Conservation (phyloP, 2,888 invertebrate species). For the Ctena decussata region DNA sequence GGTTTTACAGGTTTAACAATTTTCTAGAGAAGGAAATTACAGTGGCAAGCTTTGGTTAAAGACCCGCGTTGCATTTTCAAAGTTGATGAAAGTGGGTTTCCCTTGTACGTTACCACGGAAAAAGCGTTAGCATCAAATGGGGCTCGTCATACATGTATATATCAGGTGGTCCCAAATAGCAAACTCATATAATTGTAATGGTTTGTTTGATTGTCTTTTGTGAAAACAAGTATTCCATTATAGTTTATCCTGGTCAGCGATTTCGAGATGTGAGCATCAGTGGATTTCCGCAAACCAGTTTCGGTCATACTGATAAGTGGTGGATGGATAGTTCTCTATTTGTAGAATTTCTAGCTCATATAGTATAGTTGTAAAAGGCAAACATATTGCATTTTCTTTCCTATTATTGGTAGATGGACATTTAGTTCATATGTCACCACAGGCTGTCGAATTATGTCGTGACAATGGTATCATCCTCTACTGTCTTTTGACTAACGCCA, state of each 20-base stretch:
- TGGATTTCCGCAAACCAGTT: constrained; percentile 33
- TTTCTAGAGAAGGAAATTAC: constrained; percentile 32
- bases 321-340: constrained; percentile 58
- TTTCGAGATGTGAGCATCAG: constrained; percentile 32
- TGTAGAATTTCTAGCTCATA: constrained; percentile 26
- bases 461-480: constrained; percentile 51
- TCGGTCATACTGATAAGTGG: constrained; percentile 31
- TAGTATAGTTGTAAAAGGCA: background rate
- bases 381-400: constrained; percentile 23
- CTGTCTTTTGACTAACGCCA: constrained; percentile 47
- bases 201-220: constrained; percentile 50
- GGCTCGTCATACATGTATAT: constrained; percentile 22
- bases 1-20: background rate
- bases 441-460: constrained; percentile 20
- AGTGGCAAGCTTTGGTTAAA: constrained; percentile 8
- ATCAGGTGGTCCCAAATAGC: constrained; percentile 20
- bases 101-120: constrained; percentile 7
- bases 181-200: constrained; percentile 60
- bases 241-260: constrained; percentile 49
- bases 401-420: constrained; percentile 56
- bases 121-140: constrained; percentile 32
- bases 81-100: constrained; percentile 38
- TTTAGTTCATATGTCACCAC: constrained; percentile 26
- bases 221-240: constrained; percentile 40
- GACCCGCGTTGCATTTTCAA: constrained; percentile 27